Base-by-base conservation (phyloP, 2,888 invertebrate genomes). In the Pachymerium ferrugineum region DNA sequence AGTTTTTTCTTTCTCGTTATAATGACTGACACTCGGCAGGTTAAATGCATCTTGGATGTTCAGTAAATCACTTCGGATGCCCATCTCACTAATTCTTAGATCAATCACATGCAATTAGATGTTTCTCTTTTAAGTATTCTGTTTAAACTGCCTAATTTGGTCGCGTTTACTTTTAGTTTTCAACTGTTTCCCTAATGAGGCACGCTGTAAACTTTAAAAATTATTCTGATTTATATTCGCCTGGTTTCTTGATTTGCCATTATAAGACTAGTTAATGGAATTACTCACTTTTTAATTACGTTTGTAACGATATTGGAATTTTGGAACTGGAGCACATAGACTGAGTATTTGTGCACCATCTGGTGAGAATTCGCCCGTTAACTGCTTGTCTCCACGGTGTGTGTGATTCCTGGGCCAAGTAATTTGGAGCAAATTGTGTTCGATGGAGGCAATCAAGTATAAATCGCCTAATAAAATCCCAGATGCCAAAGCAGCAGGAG, bases 341-440 rank as follows among this genome's bases (percentile, higher is more conserved):
- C 25, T 62, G 62, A 62, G 62, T 62, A 62, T 62, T 62, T 62
- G 62, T 22, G 62, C 62, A 62, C 62, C 62, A 62, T 62, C 62
- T 62, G 62, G 62, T 62, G 62, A 62, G 62, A 62, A 62, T 62
- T 62, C 62, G 62, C 62, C 62, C 62, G 62, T 62, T 62, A 62
- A 62, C 62, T 62, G 62, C 62, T 62, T 62, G 62, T 62, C 62
- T 62, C 62, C 62, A 62, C 28, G 62, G 62, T 62, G 62, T 62
- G 28, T 62, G 62, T 62, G 62, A 62, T 62, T 62, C 28, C 62
- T 62, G 62, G 62, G 62, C 62, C 62, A 62, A 62, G 62, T 62
- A 62, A 62, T 62, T 62, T 62, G 62, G 62, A 62, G 62, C 62
- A 62, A 62, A 62, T 62, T 62, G 62, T 62, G 62, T 62, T 62